phyloP scores from a whole-genome alignment of 1,140 invertebrate species.

The Diachasma alloeum region DNA sequence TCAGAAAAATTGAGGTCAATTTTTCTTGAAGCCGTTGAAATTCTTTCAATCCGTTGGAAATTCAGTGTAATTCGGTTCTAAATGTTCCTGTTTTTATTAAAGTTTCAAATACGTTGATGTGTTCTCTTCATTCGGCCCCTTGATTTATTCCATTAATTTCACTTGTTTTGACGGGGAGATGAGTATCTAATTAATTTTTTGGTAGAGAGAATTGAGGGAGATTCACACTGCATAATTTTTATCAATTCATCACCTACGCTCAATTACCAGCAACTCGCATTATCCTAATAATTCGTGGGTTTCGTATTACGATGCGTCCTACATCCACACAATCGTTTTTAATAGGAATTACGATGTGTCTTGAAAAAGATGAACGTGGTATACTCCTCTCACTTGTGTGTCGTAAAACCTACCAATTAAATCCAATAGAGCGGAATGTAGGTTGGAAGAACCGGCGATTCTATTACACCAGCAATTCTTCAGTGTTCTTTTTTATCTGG shows the following conservation, averaged over 20 bases:
- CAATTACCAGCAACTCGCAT: not conserved
- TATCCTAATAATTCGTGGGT: constrained; percentile 13
- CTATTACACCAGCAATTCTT: constrained; percentile 12
- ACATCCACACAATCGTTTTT: constrained; percentile 25
- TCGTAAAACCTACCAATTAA: constrained; percentile 30
- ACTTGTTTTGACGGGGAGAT: too few relatives aligned
- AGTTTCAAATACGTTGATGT: too few relatives aligned
- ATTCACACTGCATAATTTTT: not conserved
- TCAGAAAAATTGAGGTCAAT: too few relatives aligned
- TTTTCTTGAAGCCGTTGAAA: too few relatives aligned
- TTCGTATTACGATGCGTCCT: constrained; percentile 29
- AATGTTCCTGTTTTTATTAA: too few relatives aligned
- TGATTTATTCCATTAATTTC: too few relatives aligned
- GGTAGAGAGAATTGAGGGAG: not conserved
- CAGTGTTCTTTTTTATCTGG: not conserved
- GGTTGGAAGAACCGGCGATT: constrained; percentile 18
- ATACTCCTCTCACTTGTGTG: constrained; percentile 20
- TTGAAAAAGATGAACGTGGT: constrained; percentile 26
- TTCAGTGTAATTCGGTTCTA: too few relatives aligned
- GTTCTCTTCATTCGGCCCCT: too few relatives aligned
- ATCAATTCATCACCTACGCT: not conserved
- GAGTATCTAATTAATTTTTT: not conserved
- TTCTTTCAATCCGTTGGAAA: too few relatives aligned
- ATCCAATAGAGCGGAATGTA: constrained; percentile 28
- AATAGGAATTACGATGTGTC: constrained; percentile 31